A percentile compares a stretch with the other conserved stretches of the same genome.
These are phyloP conservation scores for Horisme vitalbata DNA, from an alignment of 2,888 invertebrate genomes.

Conservation along the genomic window DNA sequence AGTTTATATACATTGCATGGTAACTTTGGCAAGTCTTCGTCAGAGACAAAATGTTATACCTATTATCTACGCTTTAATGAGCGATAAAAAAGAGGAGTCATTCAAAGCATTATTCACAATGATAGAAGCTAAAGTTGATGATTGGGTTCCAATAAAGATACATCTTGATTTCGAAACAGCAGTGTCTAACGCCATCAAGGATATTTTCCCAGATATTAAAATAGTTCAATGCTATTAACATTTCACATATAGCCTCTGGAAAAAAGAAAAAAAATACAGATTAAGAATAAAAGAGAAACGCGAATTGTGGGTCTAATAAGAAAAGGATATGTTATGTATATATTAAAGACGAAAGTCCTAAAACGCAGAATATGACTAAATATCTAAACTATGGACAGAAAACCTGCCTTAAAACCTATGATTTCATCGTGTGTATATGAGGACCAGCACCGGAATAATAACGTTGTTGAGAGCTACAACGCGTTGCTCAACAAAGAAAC, in stretches of 20 bases:
- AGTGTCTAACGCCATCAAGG: too few species aligned
- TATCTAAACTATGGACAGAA: constrained; percentile 2
- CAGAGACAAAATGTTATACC: constrained; percentile 16
- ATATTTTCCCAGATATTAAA: too few species aligned
- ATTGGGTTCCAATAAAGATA: too few species aligned
- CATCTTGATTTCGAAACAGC: too few species aligned
- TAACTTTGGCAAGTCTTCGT: constrained; percentile 15
- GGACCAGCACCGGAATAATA: neutral
- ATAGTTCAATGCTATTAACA: too few species aligned
- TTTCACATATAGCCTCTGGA: too few species aligned
- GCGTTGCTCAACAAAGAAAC: neutral
- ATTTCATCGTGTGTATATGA: neutral
- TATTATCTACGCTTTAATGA: constrained; percentile 19
- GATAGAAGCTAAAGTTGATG: too few species aligned
- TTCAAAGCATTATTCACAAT: too few species aligned
- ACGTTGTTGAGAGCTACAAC: neutral
- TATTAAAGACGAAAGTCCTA: constrained; percentile 1
- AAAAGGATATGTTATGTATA: neutral
- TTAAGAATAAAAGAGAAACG: too few species aligned
- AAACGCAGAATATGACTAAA: constrained; percentile 6
- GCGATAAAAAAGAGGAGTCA: too few species aligned
- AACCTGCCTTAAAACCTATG: neutral
- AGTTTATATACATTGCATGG: constrained; percentile 15
- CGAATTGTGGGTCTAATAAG: too few species aligned
- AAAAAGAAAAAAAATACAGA: too few species aligned